phyloP scores from a whole-genome alignment of 1,140 invertebrate genomes.

The Yoshiicerus persimilis region DNA sequence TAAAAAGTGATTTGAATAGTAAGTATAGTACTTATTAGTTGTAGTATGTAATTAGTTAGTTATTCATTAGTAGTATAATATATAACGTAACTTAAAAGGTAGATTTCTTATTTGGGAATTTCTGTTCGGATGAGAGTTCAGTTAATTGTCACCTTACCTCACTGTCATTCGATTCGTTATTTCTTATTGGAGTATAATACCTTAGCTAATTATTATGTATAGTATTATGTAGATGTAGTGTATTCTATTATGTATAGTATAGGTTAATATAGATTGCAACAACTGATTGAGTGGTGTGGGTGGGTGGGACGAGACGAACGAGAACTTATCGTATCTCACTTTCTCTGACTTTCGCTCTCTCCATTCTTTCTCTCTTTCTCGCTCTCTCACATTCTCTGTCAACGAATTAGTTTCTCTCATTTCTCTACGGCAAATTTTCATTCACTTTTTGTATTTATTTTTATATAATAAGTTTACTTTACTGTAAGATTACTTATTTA shows the following conservation, averaged over 20 bases:
- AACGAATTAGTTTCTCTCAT: conserved; percentile 14
- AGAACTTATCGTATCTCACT: neutral
- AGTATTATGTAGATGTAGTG: neutral
- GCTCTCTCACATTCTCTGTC: neutral
- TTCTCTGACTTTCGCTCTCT: neutral
- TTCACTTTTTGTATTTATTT: conserved; percentile 21
- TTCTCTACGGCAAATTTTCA: conserved; percentile 15
- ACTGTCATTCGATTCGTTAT: conserved; percentile 13
- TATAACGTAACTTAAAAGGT: neutral
- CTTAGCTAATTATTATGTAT: neutral
- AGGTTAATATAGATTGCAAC: conserved; percentile 11
- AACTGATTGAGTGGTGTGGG: conserved; percentile 21
- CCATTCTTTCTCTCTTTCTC: conserved; percentile 5
- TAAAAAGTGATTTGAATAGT: conserved; percentile 18
- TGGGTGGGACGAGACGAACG: conserved; percentile 16
- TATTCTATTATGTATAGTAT: neutral
- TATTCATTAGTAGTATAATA: neutral
- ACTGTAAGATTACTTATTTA: conserved; percentile 19
- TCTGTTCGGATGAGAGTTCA: neutral
- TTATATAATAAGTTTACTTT: conserved; percentile 13
- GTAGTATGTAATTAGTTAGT: conserved; percentile 12
- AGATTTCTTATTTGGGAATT: conserved; percentile 18
- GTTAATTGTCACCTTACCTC: neutral
- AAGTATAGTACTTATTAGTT: neutral
- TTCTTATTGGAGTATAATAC: neutral